A percentile compares a stretch with the other conserved stretches of the same genome.
Evolutionary conservation across 2,113 vertebrate genomes (phyloP).

Genomic region (Lynx canadensis): DNA sequence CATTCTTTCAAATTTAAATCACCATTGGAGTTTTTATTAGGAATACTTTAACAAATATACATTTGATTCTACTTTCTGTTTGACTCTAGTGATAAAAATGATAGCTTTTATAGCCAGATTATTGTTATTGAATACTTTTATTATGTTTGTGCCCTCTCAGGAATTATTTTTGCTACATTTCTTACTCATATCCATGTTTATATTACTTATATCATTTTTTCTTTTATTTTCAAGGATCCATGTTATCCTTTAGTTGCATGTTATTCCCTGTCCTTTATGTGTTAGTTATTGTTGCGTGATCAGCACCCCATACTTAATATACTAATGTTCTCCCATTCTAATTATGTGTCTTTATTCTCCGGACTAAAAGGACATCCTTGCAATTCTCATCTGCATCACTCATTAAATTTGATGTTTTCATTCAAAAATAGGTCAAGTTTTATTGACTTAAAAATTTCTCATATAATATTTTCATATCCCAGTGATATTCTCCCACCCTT

Average conservation of each 20-base stretch:
- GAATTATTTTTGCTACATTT: neutral
- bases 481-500: neutral
- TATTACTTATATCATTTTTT: neutral
- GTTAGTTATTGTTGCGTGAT: neutral
- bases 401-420: neutral
- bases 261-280: neutral
- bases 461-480: neutral
- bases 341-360: neutral
- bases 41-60: neutral
- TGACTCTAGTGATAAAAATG: neutral
- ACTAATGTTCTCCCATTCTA: neutral
- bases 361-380: neutral
- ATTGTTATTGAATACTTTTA: neutral
- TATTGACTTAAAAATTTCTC: neutral
- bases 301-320: neutral
- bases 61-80: neutral
- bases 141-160: neutral
- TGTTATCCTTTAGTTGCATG: neutral
- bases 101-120: neutral
- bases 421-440: neutral
- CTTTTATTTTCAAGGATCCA: neutral
- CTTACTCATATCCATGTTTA: neutral
- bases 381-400: neutral
- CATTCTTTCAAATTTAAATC: neutral
- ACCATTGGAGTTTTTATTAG: neutral